Evolutionary conservation across 2,113 vertebrate genomes (phyloP).

Genomic region (Herpetotheres cachinnans): DNA sequence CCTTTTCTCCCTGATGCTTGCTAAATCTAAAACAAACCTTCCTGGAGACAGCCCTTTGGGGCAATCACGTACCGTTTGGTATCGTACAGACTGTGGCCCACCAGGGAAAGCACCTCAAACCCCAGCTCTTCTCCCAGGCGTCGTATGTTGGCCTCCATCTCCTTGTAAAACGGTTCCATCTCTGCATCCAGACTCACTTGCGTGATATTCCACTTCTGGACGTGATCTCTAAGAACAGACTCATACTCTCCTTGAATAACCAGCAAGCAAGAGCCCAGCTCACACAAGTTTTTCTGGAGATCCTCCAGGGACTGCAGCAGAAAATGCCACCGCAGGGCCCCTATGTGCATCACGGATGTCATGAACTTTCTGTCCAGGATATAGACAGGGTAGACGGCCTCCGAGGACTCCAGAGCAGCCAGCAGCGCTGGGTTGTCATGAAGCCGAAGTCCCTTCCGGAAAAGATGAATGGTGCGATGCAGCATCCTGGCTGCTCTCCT

Average conservation of each 20-base stretch:
- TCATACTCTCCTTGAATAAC: conserved; percentile 56
- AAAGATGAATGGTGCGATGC: conserved; percentile 66
- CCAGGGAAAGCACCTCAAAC: conserved; percentile 46
- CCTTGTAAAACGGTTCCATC: conserved; percentile 58
- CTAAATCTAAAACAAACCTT: neutral
- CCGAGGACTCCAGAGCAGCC: conserved; percentile 53
- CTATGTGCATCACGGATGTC: neutral
- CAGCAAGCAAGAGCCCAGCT: conserved; percentile 52
- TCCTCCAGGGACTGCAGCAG: conserved; percentile 64
- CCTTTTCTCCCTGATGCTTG: neutral
- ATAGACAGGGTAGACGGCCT: conserved; percentile 47
- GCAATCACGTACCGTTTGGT: conserved; percentile 27
- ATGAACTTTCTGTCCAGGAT: conserved; percentile 59
- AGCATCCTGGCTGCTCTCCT: neutral
- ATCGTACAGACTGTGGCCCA: conserved; percentile 63
- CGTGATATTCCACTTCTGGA: conserved; percentile 52
- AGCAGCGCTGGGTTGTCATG: conserved; percentile 65
- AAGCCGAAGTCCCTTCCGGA: conserved; percentile 65
- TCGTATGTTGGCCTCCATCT: conserved; percentile 54
- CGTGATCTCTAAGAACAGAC: neutral
- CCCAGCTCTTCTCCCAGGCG: conserved; percentile 51
- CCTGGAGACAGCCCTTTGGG: neutral
- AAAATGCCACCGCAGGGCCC: conserved; percentile 62
- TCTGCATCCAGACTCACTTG: conserved; percentile 64
- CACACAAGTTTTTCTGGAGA: conserved; percentile 38